Evolutionary conservation across 2,797 vertebrate genomes (phyloP), one percentile per base, ranked within the genome.

Genomic region (Coilia nasus): DNA sequence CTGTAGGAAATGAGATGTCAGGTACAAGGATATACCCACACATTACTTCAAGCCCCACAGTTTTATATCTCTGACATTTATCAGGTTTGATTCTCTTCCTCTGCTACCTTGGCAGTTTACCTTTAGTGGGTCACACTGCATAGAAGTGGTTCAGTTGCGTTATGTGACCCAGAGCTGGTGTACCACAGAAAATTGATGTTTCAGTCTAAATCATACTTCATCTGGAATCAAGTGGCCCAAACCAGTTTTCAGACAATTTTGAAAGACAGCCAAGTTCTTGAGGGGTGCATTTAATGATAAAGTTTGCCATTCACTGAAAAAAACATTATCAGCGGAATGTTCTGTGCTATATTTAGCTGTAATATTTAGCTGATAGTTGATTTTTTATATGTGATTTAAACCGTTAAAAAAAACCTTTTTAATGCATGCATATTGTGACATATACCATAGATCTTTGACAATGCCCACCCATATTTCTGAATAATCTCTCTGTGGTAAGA

Each of bases 171-270:
- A 35, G 41, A 82, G 83, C 67, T 1, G 60, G 78, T 87, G 46
- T 84, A 59, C 56, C 83, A 25, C 86, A 82, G 80, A 80, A 84
- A 87, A 82, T 84, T 81, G 25, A 81, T 84, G 82, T 75, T 41
- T 35, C 75, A 84, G 84, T 82, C 14, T 62, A 80, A 41, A 82
- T 71, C 62, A 83, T 78, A 54, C 78, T 84, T 82, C 44, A 71
- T 83, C 78, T 21, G 31, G 41, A 44, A 84, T 81, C 80, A 75
- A 62, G 83, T 84, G 83, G 81, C 50, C 35, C 71, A 59, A 54
- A 81, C 60, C 71, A 84, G 81, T 78, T 83, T 57, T 84, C 81
- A 35, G 80, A 78, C 86, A 19, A 71, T 86, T 86, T 86, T 50
- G 67, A 75, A 75, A 75, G 67, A 15, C 7, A 31, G 15, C 67